phyloP scores from a whole-genome alignment of 2,888 invertebrate genomes.

The Hydrotaea cyrtoneurina region DNA sequence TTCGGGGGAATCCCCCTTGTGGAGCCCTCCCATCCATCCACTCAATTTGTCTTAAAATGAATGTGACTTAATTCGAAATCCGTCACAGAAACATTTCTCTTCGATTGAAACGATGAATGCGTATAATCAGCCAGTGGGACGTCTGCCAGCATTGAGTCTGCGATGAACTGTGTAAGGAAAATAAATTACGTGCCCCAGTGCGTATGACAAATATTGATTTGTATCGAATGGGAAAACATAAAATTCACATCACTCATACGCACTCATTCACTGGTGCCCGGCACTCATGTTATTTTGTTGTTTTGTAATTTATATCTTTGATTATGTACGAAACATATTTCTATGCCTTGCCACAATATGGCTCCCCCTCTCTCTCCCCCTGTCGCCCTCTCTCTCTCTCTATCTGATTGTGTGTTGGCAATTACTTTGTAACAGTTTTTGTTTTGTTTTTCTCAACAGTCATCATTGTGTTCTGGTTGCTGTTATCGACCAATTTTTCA shows the following conservation, averaged over 20 bases:
- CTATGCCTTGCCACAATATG: neutral
- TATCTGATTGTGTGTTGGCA: neutral
- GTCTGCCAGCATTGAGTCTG: too few relatives aligned
- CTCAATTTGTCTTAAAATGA: neutral
- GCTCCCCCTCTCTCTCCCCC: neutral
- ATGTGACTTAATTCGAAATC: neutral
- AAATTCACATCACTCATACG: neutral
- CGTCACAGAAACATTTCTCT: neutral
- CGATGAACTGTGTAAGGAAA: neutral
- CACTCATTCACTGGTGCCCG: neutral
- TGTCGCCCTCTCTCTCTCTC: neutral
- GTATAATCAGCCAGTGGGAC: too few relatives aligned
- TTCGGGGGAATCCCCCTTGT: neutral
- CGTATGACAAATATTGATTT: constrained; percentile 26
- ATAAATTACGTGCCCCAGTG: neutral
- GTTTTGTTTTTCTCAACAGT: too few relatives aligned
- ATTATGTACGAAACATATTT: neutral
- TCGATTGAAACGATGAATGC: too few relatives aligned
- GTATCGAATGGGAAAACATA: neutral
- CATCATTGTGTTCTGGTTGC: neutral
- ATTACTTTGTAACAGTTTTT: neutral
- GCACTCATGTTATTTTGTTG: neutral
- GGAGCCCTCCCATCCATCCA: neutral
- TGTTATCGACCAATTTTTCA: neutral
- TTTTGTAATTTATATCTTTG: neutral